phyloP scores from a whole-genome alignment of 2,797 vertebrate genomes.

The Gymnodraco acuticeps region DNA sequence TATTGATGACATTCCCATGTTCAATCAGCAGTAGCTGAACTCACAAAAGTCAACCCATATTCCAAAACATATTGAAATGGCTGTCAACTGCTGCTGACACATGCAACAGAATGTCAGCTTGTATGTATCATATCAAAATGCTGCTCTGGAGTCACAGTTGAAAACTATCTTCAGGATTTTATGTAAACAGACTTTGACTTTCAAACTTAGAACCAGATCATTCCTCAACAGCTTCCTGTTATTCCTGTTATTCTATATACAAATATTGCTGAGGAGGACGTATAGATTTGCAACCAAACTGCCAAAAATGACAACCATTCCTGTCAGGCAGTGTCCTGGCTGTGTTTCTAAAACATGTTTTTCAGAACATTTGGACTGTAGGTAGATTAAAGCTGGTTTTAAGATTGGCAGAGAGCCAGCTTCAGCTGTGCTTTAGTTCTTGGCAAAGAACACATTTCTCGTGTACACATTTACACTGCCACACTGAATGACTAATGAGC shows the following conservation, averaged over 20 bases:
- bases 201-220: not conserved
- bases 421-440: slow-evolving; percentile 51
- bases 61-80: slow-evolving; percentile 11
- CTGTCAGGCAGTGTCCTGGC: slow-evolving; percentile 15
- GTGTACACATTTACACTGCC: slow-evolving; percentile 69
- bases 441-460: slow-evolving; percentile 67
- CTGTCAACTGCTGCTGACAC: slow-evolving; percentile 2
- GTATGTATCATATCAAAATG: slow-evolving; percentile 33
- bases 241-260: not conserved
- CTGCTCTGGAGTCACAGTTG: slow-evolving; percentile 34
- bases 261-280: not conserved
- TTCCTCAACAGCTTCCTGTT: slow-evolving; percentile 2
- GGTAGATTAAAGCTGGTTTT: slow-evolving; percentile 46
- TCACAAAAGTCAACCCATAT: not conserved
- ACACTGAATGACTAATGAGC: slow-evolving; percentile 73
- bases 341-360: slow-evolving; percentile 4
- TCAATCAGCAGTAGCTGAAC: not conserved
- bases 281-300: not conserved
- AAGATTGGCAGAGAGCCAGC: slow-evolving; percentile 44
- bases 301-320: slow-evolving; percentile 15
- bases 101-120: slow-evolving; percentile 22
- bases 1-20: not conserved
- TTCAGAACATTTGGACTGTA: slow-evolving; percentile 20
- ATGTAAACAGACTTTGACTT: slow-evolving; percentile 4
- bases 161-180: slow-evolving; percentile 7